phyloP scores from a whole-genome alignment of 2,113 vertebrate species.

The Poeciliopsis retropinna region DNA sequence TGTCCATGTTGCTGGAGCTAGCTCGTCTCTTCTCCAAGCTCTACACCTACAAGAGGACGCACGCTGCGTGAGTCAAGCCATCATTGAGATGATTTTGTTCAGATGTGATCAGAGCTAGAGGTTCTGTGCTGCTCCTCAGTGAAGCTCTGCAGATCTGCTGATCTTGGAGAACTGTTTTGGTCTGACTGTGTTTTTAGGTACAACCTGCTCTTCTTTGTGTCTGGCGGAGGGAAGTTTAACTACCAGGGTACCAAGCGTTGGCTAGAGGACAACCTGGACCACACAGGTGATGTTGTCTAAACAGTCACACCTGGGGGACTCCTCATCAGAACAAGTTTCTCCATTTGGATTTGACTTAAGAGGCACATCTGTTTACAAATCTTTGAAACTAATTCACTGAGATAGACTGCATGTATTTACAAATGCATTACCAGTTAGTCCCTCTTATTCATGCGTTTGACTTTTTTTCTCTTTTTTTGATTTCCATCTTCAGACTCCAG shows the following conservation, averaged over 20 bases:
- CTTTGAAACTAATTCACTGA: not conserved
- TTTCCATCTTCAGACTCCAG: slow-evolving; percentile 86
- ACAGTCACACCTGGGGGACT: not conserved
- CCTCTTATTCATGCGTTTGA: not conserved
- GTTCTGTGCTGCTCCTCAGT: not conserved
- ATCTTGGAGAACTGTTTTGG: not conserved
- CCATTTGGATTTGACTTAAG: not conserved
- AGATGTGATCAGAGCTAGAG: too few species aligned
- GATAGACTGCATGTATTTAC: too few species aligned
- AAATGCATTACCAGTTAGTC: not conserved
- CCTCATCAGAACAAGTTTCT: not conserved
- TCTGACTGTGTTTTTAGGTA: slow-evolving; percentile 79
- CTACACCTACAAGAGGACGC: slow-evolving; percentile 98
- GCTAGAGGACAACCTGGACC: slow-evolving; percentile 97
- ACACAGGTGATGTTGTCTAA: slow-evolving; percentile 84
- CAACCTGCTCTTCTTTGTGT: slow-evolving; percentile 96
- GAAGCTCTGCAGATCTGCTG: not conserved
- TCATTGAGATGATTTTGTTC: not conserved
- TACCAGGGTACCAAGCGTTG: slow-evolving; percentile 98
- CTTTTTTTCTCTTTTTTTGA: too few species aligned
- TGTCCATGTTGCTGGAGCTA: slow-evolving; percentile 91
- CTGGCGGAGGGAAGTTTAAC: slow-evolving; percentile 98
- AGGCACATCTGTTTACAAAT: not conserved
- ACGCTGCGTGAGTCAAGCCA: slow-evolving; percentile 83
- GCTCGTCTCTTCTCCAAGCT: slow-evolving; percentile 95